Evolutionary conservation across 1,140 invertebrate species (phyloP), one percentile per base, ranked within the genome.

Genomic region (Camponotus vicinus): DNA sequence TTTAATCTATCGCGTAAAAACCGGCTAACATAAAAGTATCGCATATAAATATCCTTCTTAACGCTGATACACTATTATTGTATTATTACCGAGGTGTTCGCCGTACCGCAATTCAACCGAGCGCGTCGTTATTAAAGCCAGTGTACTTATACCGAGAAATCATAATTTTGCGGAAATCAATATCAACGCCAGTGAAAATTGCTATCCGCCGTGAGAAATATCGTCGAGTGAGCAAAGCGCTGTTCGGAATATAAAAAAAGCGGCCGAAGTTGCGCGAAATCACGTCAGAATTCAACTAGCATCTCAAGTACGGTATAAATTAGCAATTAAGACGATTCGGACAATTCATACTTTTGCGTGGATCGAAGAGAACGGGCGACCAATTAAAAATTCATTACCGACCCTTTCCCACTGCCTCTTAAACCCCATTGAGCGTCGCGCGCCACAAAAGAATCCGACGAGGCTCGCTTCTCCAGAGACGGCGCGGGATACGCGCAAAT

Each of bases 331-430:
- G 61, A 45, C 40, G 69, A 42, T 55, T 45, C 52, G 69, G 37
- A 40, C 79, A 57, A 71, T 88, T 88, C 66, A 49, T 66, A 73
- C 66, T 78, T 78, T 21, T 40, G 7, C 40, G 59, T 40, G 32
- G 59, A 85, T 88, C 69, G 86, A 63, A 70, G 64, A 32, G 32
- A 88, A 73, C 40, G 80, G 40, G 27, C 27, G 57, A 67, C 71
- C 80, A 89, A 88, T 89, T 89, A 88, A 78, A 88, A 86, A 89
- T 89, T 89, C 82, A 89, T 89, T 85, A 86, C 42, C 67, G 42
- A 37, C 49, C 59, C 59, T 79, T 76, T 89, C 66, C 52, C 78
- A 34, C 45, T 63, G 37, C 67, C 49, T 49, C 69, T 83, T 83
- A 75, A 45, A 83, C 21, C 37, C 76, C 49, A 71, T 57, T 42